phyloP scores from a whole-genome alignment of 2,113 vertebrate genomes.

The Phyllostomus discolor region DNA sequence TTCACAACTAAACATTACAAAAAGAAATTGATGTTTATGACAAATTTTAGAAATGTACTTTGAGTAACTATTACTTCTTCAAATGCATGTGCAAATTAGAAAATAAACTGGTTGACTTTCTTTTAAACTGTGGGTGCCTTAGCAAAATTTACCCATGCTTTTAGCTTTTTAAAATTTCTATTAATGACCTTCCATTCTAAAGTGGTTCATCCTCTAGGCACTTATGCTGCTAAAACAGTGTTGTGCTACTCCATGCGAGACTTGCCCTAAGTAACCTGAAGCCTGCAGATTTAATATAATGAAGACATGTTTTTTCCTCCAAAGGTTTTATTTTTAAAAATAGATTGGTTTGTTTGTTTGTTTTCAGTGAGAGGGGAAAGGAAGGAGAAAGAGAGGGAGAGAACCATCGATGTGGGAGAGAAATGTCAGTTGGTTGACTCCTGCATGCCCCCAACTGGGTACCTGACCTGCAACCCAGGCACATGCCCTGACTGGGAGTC shows the following conservation, averaged over 20 bases:
- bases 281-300: conserved; percentile 50
- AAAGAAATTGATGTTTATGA: background rate
- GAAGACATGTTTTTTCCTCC: background rate
- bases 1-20: background rate
- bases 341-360: too few species aligned
- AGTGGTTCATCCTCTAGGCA: background rate
- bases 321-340: background rate
- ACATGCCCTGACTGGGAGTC: too few species aligned
- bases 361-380: too few species aligned
- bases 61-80: background rate
- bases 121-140: background rate
- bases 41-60: conserved; percentile 19
- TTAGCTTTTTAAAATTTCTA: background rate
- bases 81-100: background rate
- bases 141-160: background rate
- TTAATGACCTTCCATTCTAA: background rate
- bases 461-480: too few species aligned
- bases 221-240: background rate
- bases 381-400: too few species aligned
- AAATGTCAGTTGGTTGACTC: too few species aligned
- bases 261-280: background rate
- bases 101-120: background rate
- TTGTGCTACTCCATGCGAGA: background rate
- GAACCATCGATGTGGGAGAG: too few species aligned
- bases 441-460: too few species aligned